These are phyloP conservation scores for Podiceps cristatus DNA, from an alignment of 2,113 vertebrate genomes.

Conservation along the genomic window DNA sequence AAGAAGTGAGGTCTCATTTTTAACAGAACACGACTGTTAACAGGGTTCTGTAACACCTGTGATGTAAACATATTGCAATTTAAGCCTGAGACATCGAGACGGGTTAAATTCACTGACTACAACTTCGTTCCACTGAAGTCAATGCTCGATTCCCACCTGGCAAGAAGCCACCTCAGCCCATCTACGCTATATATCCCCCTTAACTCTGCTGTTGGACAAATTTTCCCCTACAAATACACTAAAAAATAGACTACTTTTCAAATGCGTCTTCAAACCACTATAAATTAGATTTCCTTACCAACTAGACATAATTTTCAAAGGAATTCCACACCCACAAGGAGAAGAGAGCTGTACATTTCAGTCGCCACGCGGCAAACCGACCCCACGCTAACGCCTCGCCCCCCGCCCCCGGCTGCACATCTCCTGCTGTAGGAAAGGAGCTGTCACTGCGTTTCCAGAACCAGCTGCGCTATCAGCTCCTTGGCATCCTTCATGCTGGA, in stretches of 20 bases:
- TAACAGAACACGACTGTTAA: background rate
- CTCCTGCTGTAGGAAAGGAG: background rate
- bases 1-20: background rate
- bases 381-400: background rate
- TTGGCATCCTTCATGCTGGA: conserved; percentile 85
- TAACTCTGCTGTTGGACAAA: background rate
- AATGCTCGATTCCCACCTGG: background rate
- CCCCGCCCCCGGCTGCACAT: background rate
- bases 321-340: background rate
- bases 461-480: conserved; percentile 87
- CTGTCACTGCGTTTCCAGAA: conserved; percentile 69
- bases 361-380: background rate
- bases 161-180: background rate
- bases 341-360: conserved; percentile 30
- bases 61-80: background rate
- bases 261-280: conserved; percentile 46
- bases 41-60: background rate
- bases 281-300: conserved; percentile 3
- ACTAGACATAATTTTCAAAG: conserved; percentile 8
- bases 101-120: background rate
- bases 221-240: too few relatives aligned
- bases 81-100: background rate
- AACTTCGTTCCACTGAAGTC: background rate
- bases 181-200: background rate
- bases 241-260: conserved; percentile 7